phyloP scores from a whole-genome alignment of 2,888 invertebrate genomes.

The Eristalinus aeneus region DNA sequence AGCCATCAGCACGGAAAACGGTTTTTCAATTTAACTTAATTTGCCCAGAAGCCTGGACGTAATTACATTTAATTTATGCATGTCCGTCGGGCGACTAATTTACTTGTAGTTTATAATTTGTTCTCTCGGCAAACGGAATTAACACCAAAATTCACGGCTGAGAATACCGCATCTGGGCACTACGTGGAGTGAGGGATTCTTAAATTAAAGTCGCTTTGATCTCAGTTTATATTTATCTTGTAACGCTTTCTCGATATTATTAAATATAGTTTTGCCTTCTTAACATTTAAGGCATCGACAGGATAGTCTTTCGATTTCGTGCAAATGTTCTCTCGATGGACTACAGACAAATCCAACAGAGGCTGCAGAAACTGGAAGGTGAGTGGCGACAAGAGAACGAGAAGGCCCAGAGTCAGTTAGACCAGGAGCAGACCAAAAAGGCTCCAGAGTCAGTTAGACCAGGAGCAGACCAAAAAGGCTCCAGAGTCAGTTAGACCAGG shows the following conservation, averaged over 20 bases:
- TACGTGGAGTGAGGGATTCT: too few species aligned
- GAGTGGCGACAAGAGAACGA: conserved; percentile 88
- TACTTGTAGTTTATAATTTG: neutral
- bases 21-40: neutral
- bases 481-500: conserved; percentile 94
- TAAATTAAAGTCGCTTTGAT: too few species aligned
- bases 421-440: too few species aligned
- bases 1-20: neutral
- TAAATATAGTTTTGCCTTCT: too few species aligned
- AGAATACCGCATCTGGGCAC: neutral
- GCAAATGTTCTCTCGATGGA: conserved; percentile 96
- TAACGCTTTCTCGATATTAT: too few species aligned
- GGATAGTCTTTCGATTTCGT: too few species aligned
- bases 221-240: too few species aligned
- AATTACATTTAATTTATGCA: neutral
- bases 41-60: neutral
- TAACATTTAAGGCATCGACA: too few species aligned
- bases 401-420: too few species aligned
- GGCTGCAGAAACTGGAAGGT: conserved; percentile 94
- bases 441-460: too few species aligned
- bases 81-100: neutral
- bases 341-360: conserved; percentile 95
- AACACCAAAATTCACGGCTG: neutral
- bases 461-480: too few species aligned
- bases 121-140: neutral